These are phyloP conservation scores for Aythya baeri DNA, from an alignment of 2,113 vertebrate genomes.

Conservation along the genomic window DNA sequence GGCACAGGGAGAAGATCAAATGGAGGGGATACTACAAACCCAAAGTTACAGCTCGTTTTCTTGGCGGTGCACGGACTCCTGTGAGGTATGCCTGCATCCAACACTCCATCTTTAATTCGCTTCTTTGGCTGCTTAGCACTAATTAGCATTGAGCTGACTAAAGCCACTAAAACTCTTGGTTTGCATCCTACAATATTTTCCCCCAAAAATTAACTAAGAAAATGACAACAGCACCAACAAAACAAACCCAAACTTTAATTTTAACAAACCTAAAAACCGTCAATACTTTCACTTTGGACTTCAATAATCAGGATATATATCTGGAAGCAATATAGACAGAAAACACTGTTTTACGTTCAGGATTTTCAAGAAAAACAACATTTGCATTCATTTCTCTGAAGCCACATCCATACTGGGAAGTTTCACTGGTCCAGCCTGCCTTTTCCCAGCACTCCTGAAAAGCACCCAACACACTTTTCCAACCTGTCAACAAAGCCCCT, in stretches of 20 bases:
- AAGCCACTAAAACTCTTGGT: not conserved
- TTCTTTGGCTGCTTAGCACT: not conserved
- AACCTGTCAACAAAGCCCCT: not conserved
- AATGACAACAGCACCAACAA: not conserved
- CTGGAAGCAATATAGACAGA: not conserved
- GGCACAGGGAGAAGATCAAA: not conserved
- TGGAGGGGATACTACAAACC: not conserved
- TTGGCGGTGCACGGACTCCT: fast-evolving
- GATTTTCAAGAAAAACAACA: not conserved
- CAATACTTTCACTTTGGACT: not conserved
- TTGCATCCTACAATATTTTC: not conserved
- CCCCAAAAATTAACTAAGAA: not conserved
- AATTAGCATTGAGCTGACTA: not conserved
- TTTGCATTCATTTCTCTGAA: not conserved
- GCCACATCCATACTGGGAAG: not conserved
- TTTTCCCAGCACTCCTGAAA: not conserved
- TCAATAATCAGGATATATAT: not conserved
- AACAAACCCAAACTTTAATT: not conserved
- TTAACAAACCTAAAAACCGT: not conserved
- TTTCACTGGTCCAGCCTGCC: not conserved
- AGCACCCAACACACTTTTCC: not conserved
- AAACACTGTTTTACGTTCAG: not conserved
- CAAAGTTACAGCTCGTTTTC: not conserved
- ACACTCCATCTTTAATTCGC: not conserved
- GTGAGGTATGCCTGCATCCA: not conserved